phyloP scores from a whole-genome alignment of 2,888 invertebrate genomes.

The Cryptocephalus primarius region DNA sequence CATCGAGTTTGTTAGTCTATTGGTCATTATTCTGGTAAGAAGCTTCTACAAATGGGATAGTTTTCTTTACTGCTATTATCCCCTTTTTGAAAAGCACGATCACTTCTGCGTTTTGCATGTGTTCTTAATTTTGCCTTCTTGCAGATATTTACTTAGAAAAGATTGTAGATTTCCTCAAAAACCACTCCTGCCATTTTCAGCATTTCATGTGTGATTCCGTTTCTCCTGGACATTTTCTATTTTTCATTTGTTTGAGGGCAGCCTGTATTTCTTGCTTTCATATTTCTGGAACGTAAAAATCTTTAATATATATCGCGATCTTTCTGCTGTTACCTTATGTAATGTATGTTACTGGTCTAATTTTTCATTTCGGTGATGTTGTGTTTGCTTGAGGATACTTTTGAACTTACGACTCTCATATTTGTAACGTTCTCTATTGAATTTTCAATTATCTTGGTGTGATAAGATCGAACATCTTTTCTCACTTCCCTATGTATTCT shows the following conservation, averaged over 20 bases:
- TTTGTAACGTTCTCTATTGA: constrained; percentile 1
- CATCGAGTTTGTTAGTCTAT: constrained; percentile 2
- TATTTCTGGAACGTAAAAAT: not conserved
- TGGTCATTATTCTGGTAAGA: constrained; percentile 1
- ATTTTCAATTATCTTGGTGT: constrained; percentile 2
- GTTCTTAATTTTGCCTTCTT: not conserved
- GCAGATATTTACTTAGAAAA: not conserved
- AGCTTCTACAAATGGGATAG: constrained; percentile 2
- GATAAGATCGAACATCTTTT: constrained; percentile 2
- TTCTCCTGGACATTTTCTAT: not conserved
- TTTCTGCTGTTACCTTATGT: not conserved
- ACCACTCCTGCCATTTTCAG: too few relatives aligned
- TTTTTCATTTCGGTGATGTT: not conserved
- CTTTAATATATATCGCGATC: not conserved
- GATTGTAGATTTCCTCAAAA: not conserved
- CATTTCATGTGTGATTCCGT: too few relatives aligned
- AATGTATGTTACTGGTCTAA: not conserved
- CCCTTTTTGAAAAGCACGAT: not conserved
- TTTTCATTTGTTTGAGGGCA: constrained; percentile 1
- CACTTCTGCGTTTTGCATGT: not conserved
- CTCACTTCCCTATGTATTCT: not conserved
- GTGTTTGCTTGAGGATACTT: not conserved
- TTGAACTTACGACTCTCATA: constrained; percentile 1
- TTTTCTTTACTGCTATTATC: not conserved
- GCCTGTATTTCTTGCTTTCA: not conserved